Percentiles rank a stretch among this genome's conserved stretches.
These are phyloP conservation scores for Poecilia latipinna DNA, from an alignment of 2,113 vertebrate species.

Conservation along the genomic window DNA sequence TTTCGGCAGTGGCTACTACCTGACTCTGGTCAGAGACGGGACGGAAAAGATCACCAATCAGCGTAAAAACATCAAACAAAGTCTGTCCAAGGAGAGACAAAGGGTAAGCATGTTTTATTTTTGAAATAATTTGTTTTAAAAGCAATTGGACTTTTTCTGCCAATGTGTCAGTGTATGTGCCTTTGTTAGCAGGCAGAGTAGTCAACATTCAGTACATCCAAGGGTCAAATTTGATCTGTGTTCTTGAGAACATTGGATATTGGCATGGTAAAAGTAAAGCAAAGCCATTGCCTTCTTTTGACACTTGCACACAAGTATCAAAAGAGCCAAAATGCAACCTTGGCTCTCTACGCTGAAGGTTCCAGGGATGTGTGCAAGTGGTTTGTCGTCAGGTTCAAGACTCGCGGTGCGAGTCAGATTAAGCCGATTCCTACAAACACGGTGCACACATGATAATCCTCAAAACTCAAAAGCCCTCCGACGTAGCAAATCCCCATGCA, in stretches of 20 bases:
- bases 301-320: too few species aligned
- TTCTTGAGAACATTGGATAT: background rate
- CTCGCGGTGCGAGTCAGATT: background rate
- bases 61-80: slow-evolving; percentile 74
- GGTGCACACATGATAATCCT: background rate
- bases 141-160: background rate
- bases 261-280: background rate
- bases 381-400: background rate
- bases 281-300: background rate
- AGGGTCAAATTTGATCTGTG: background rate
- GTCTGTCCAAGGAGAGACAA: slow-evolving; percentile 56
- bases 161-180: background rate
- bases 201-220: background rate
- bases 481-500: background rate
- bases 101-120: background rate
- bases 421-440: background rate
- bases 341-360: background rate
- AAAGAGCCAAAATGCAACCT: background rate
- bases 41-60: slow-evolving; percentile 78
- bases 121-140: background rate
- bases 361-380: background rate
- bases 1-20: slow-evolving; percentile 95
- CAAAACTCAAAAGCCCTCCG: background rate
- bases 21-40: slow-evolving; percentile 86
- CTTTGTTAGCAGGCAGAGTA: background rate